phyloP scores from a whole-genome alignment of 2,113 vertebrate genomes.

The Pogonocichla stellata region DNA sequence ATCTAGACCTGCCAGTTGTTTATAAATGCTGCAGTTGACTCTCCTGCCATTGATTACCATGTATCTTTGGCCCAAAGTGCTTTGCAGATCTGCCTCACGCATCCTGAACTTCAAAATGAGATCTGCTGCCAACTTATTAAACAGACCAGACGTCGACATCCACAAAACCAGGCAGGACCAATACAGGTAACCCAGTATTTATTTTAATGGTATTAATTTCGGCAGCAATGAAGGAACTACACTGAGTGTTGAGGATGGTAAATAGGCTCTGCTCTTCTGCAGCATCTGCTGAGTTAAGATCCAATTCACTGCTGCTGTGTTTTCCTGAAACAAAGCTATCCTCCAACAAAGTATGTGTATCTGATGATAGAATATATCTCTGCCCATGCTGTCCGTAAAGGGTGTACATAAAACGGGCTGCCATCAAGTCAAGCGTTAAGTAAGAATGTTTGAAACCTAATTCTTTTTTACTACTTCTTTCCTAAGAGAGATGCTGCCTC shows the following conservation, averaged over 20 bases:
- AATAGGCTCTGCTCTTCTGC: not conserved
- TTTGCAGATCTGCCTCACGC: slow-evolving; percentile 91
- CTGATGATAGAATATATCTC: not conserved
- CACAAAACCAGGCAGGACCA: slow-evolving; percentile 83
- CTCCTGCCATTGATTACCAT: slow-evolving; percentile 97
- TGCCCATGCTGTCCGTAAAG: not conserved
- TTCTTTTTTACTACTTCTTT: not conserved
- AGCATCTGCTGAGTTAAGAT: not conserved
- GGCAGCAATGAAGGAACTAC: not conserved
- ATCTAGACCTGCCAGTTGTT: slow-evolving; percentile 96
- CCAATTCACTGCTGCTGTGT: not conserved
- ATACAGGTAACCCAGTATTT: slow-evolving; percentile 81
- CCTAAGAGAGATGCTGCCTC: not conserved
- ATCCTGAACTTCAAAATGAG: slow-evolving; percentile 96
- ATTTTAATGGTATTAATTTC: not conserved
- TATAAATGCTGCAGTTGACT: slow-evolving; percentile 94
- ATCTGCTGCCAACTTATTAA: slow-evolving; percentile 97
- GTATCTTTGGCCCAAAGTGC: slow-evolving; percentile 96
- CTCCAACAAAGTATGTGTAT: not conserved
- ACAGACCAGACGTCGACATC: slow-evolving; percentile 89
- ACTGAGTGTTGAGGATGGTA: not conserved
- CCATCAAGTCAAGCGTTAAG: not conserved
- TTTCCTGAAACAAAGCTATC: not conserved
- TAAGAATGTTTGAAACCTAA: not conserved
- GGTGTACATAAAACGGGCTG: not conserved